Evolutionary conservation across 2,113 vertebrate species (phyloP), one percentile per base, ranked within the genome.

Genomic region (Hyperopisus bebe): DNA sequence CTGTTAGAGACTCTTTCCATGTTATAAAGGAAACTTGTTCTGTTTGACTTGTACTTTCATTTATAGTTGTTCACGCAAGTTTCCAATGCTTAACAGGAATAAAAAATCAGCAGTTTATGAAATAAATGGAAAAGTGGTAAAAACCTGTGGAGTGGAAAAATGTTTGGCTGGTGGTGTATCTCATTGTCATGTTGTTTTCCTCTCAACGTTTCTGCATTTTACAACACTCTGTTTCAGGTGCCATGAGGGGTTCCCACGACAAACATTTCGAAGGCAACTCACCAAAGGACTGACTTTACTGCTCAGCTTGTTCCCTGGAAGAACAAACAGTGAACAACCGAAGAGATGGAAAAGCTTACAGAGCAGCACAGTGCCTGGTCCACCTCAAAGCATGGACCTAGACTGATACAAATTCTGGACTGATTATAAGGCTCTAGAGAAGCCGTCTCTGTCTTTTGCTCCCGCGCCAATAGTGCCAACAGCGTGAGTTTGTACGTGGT

Each of bases 161-260:
- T 0, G 19, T 55, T 24, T 24, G 53, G 53, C 53, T 55, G 53
- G 53, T 55, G 5, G 3, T 24, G 9, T n/a, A 24, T 24, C 2
- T 84, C 27, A 87, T 19, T 74, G 13, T 35, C 31, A 11, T 66
- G 3, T 42, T 58, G 46, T 24, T 5, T 11, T 70, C 1, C 62
- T 70, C 62, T 31, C n/a, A 70, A 70, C 62, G 91, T 89, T 58
- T 50, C 44, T 31, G 62, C 88, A 53, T 90, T 87, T 92, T 77
- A 90, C 86, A 77, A 89, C 85, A 90, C 9, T 94, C 88, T 91
- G 80, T 93, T 92, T 1, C 93, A 96, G 96, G 96, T 96, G 90
- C 95, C 96, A 84, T 96, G 96, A 96, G 94, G 94, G 93, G 93
- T 95, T 44, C 19, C 27, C 70, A 9, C 7, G 27, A 24, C n/a